Evolutionary conservation across 64 coral and sea anemone genomes (phyloP).

Genomic region (Porites australiensis): DNA sequence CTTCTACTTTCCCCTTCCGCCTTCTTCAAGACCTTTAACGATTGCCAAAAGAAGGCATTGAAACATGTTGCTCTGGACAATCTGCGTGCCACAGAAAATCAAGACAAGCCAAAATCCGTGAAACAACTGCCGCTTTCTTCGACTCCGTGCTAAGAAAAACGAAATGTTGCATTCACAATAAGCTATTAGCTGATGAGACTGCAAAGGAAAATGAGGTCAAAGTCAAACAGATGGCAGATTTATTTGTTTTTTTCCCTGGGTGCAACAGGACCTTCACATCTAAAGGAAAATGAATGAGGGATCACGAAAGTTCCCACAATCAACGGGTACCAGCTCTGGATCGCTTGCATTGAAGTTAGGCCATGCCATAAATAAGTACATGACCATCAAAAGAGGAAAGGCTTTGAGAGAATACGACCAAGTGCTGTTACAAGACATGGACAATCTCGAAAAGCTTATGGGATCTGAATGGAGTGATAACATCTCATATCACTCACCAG

Average conservation of each 20-base stretch:
- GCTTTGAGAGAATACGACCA: background rate
- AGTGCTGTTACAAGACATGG: background rate
- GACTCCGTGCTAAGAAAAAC: background rate
- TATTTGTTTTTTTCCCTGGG: too few relatives aligned
- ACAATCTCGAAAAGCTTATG: background rate
- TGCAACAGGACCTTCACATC: too few relatives aligned
- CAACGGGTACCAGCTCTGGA: too few relatives aligned
- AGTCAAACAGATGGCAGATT: too few relatives aligned
- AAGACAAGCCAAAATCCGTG: background rate
- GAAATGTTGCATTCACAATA: background rate
- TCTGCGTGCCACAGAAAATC: background rate
- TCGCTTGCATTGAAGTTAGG: background rate
- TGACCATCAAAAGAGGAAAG: background rate
- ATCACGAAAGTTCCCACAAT: too few relatives aligned
- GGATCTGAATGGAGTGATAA: slow-evolving; percentile 15
- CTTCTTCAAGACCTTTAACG: background rate
- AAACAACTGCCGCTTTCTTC: too few relatives aligned
- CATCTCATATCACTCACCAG: background rate
- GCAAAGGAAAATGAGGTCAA: too few relatives aligned
- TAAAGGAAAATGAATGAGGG: too few relatives aligned
- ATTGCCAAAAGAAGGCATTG: background rate
- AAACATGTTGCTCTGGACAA: slow-evolving; percentile 16
- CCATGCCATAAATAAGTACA: background rate
- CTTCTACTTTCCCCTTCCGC: slow-evolving; percentile 13
- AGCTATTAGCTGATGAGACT: too few relatives aligned